A percentile compares a stretch with the other conserved stretches of the same genome.
Evolutionary conservation across 2,888 invertebrate genomes (phyloP).

Genomic region (Macropis europaea): DNA sequence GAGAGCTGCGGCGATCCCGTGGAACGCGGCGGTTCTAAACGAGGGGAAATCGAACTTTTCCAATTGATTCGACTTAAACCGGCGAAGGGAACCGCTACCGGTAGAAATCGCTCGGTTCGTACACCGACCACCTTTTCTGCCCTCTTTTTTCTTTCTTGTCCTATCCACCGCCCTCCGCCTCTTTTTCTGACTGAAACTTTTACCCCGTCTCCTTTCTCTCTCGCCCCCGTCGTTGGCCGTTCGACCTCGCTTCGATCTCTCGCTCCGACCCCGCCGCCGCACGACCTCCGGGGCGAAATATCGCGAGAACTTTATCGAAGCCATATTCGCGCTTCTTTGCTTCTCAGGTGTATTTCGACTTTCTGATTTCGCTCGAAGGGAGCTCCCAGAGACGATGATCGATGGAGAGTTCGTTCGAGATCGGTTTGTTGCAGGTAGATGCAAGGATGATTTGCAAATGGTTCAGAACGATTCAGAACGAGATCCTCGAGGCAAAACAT

Average conservation of each 20-base stretch:
- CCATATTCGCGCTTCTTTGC: neutral
- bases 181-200: conserved; percentile 5
- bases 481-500: too few species aligned
- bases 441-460: too few species aligned
- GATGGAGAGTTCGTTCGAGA: too few species aligned
- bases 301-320: conserved; percentile 52
- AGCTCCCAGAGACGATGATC: too few species aligned
- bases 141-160: conserved; percentile 1
- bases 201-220: neutral
- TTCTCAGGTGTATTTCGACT: conserved; percentile 2
- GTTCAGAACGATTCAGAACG: too few species aligned
- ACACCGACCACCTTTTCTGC: neutral
- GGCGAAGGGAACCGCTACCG: conserved; percentile 57
- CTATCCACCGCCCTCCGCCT: neutral
- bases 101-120: conserved; percentile 43
- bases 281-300: conserved; percentile 47
- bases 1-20: conserved; percentile 53
- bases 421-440: too few species aligned
- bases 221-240: conserved; percentile 8
- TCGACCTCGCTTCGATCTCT: conserved; percentile 23
- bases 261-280: conserved; percentile 20
- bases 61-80: conserved; percentile 74
- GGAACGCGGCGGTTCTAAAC: conserved; percentile 61
- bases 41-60: conserved; percentile 70
- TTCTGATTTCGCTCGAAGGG: too few species aligned